Conservation (phyloP, 2,888 invertebrate genomes). For the Stenoptilia bipunctidactyla region DNA sequence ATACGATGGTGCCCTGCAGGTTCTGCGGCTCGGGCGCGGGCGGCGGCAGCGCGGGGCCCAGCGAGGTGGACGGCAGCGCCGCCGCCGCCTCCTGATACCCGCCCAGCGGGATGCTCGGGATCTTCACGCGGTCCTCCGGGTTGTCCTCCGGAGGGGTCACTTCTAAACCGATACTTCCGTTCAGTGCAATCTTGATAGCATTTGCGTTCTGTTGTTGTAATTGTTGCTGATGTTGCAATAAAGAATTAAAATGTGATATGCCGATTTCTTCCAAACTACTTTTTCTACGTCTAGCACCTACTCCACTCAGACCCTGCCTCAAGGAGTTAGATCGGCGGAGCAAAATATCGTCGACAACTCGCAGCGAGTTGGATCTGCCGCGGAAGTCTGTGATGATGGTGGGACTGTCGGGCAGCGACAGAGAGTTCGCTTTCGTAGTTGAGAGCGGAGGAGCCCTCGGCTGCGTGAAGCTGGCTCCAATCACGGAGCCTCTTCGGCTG, state of each 20-base stretch:
- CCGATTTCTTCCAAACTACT: conserved; percentile 90
- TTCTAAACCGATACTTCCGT: conserved; percentile 88
- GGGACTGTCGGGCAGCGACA: conserved; percentile 90
- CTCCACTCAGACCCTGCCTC: conserved; percentile 82
- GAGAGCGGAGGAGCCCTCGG: conserved; percentile 83
- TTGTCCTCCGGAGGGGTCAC: conserved; percentile 79
- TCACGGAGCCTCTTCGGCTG: conserved; percentile 78
- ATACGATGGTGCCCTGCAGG: conserved; percentile 92
- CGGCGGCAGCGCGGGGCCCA: conserved; percentile 40
- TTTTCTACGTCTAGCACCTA: conserved; percentile 78
- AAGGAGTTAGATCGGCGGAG: conserved; percentile 86
- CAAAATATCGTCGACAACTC: conserved; percentile 88
- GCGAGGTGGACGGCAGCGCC: conserved; percentile 45
- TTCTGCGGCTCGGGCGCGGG: conserved; percentile 76
- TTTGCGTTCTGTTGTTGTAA: conserved; percentile 76
- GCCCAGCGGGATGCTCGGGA: conserved; percentile 31
- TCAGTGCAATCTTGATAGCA: conserved; percentile 87
- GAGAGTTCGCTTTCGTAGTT: conserved; percentile 88
- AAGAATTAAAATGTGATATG: conserved; percentile 81
- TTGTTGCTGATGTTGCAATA: conserved; percentile 69
- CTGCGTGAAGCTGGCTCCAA: conserved; percentile 73
- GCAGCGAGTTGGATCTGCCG: conserved; percentile 86
- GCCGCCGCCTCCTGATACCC: conserved; percentile 64
- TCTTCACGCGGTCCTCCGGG: conserved; percentile 63
- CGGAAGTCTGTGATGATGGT: conserved; percentile 84